A percentile compares a stretch with the other conserved stretches of the same genome.
Evolutionary conservation across 2,888 invertebrate species (phyloP).

Genomic region (Drosophila kuntzei): DNA sequence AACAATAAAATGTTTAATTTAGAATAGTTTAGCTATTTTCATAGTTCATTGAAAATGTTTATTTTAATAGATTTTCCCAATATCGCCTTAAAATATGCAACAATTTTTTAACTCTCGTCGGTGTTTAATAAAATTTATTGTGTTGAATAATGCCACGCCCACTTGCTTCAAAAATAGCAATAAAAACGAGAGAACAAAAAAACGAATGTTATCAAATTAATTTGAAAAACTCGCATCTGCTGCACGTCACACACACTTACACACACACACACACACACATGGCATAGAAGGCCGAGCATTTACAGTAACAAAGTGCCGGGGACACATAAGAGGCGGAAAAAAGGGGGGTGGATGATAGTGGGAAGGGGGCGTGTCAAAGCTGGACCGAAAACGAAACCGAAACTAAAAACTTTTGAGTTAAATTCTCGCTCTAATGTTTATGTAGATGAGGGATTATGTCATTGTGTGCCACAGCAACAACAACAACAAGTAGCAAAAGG

Average conservation of each 20-base stretch:
- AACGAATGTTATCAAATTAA: conserved; percentile 74
- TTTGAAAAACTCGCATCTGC: conserved; percentile 79
- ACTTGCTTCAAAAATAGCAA: conserved; percentile 20
- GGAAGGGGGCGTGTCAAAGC: conserved; percentile 16
- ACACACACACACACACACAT: conserved; percentile 5
- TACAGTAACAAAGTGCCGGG: conserved; percentile 61
- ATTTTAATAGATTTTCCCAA: conserved; percentile 1
- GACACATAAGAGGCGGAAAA: conserved; percentile 32
- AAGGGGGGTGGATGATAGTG: not conserved
- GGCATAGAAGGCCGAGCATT: conserved; percentile 15
- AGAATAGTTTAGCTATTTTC: not conserved
- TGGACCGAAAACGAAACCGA: conserved; percentile 80
- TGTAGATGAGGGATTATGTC: conserved; percentile 83
- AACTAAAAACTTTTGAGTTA: conserved; percentile 83
- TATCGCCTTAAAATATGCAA: conserved; percentile 27
- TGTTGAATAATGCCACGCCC: conserved; percentile 37
- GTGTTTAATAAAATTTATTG: conserved; percentile 31
- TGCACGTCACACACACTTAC: conserved; percentile 61
- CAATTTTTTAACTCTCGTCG: conserved; percentile 26
- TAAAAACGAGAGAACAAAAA: conserved; percentile 32
- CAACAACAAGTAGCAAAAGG: conserved; percentile 26
- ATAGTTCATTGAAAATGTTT: not conserved
- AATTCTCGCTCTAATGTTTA: conserved; percentile 81
- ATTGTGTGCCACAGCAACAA: conserved; percentile 61
- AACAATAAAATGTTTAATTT: not conserved